Evolutionary conservation across 1,140 invertebrate species (phyloP).

Genomic region (Nephila pilipes): DNA sequence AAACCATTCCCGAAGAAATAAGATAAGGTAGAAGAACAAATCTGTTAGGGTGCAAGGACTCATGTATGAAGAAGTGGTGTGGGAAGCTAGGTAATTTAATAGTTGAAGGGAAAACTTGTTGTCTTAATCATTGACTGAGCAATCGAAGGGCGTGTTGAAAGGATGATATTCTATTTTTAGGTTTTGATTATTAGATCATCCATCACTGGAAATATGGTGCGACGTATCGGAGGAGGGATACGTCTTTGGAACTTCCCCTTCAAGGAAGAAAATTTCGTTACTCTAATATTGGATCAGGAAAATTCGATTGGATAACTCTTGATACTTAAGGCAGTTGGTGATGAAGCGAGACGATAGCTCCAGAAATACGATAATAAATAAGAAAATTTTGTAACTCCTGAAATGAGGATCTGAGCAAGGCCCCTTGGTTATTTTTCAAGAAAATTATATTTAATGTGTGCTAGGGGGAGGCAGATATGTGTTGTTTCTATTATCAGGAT

Average conservation of each 20-base stretch:
- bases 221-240: neutral
- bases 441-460: no score
- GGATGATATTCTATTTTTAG: slow-evolving; percentile 19
- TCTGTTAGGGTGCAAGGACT: neutral
- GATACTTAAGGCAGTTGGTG: neutral
- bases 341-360: no score
- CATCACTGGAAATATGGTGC: neutral
- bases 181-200: slow-evolving; percentile 25
- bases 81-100: neutral
- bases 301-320: neutral
- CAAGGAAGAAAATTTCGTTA: neutral
- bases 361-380: no score
- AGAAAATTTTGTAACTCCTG: no score
- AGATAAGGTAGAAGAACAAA: neutral
- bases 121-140: neutral
- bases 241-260: neutral
- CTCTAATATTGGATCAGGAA: neutral
- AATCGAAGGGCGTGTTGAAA: neutral
- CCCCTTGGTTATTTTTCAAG: no score
- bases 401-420: no score
- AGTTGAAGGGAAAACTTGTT: neutral
- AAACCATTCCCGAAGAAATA: neutral
- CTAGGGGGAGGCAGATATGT: no score
- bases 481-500: no score
- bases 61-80: neutral